Conservation (phyloP, 2,888 invertebrate genomes). For the Aricia artaxerxes region DNA sequence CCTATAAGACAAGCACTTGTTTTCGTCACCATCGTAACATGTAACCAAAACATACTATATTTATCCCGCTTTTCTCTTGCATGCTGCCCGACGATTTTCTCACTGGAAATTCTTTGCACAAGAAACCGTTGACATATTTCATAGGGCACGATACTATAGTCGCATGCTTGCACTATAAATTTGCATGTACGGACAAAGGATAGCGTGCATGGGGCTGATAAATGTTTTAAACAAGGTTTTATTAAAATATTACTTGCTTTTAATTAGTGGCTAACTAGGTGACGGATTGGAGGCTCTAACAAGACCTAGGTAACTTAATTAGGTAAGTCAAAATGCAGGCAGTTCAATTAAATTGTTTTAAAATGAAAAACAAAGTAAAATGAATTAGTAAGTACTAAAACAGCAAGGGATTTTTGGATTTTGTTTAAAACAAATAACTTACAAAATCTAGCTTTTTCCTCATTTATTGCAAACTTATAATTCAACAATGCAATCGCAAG, state of each 20-base stretch:
- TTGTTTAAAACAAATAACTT: too few relatives aligned
- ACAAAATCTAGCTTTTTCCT: too few relatives aligned
- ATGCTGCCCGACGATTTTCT: conserved; percentile 24
- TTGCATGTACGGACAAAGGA: conserved; percentile 29
- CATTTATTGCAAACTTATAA: too few relatives aligned
- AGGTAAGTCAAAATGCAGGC: too few relatives aligned
- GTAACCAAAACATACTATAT: neutral
- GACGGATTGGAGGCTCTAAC: neutral
- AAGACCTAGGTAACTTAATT: neutral
- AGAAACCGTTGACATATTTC: conserved; percentile 32
- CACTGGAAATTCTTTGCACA: conserved; percentile 32
- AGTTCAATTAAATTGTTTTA: too few relatives aligned
- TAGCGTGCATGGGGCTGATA: conserved; percentile 5
- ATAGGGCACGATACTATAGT: conserved; percentile 16
- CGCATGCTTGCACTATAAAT: conserved; percentile 31
- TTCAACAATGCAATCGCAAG: too few relatives aligned
- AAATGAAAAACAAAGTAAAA: too few relatives aligned
- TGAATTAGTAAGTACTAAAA: too few relatives aligned
- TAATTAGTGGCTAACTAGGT: neutral
- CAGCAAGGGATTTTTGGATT: too few relatives aligned
- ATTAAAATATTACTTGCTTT: conserved; percentile 3
- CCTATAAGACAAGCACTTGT: neutral
- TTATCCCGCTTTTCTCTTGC: neutral
- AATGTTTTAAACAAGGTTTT: neutral
- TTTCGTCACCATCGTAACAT: neutral